Base-by-base conservation (phyloP, 2,888 invertebrate genomes). In the Epinotia demarniana region DNA sequence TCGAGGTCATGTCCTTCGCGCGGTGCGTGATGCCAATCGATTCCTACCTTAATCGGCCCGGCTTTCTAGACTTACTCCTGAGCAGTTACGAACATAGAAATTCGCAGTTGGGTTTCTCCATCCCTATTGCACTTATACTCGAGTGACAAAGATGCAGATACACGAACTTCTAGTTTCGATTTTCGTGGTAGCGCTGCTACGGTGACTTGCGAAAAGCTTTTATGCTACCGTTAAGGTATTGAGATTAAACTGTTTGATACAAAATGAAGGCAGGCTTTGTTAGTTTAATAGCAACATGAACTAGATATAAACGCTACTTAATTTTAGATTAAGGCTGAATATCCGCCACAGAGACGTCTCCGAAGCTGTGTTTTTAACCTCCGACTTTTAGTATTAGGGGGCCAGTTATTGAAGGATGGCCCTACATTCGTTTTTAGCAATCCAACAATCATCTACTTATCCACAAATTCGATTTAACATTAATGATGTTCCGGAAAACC, bases 21-120 rank as follows among this genome's bases (percentile, higher is more conserved):
- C 19, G 57, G 18, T 53, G 68, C 68, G 68, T 57, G 68, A 57
- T 68, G 68, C 67, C 53, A 68, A 67, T 67, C 67, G 67, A 68
- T 68, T 39, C 39, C 39, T 43, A 67, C 55, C 68, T 68, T 43
- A 55, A 67, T 55, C 55, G 63, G 43, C 43, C 63, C 43, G 18
- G 62, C 39, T 39, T 63, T 18, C 18, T 18, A 6, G 19, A 19
- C 19, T 23, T 12, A 12, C 18, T 19, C 19, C 12, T 3, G 9
- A 11, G 19, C 9, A 33, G 0, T 8, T 8, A 8, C 33, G 33
- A 33, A 33, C 33, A 33, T 33, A 0, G 33, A 33, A 33, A 33
- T 39, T 39, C 39, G 39, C 9, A 39, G 39, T 8, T 8, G 39
- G 9, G 9, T 8, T 8, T 39, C 39, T 39, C 39, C 39, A 39